These are phyloP conservation scores for Bhutanitis thaidina DNA, from an alignment of 2,888 invertebrate genomes.

Conservation along the genomic window DNA sequence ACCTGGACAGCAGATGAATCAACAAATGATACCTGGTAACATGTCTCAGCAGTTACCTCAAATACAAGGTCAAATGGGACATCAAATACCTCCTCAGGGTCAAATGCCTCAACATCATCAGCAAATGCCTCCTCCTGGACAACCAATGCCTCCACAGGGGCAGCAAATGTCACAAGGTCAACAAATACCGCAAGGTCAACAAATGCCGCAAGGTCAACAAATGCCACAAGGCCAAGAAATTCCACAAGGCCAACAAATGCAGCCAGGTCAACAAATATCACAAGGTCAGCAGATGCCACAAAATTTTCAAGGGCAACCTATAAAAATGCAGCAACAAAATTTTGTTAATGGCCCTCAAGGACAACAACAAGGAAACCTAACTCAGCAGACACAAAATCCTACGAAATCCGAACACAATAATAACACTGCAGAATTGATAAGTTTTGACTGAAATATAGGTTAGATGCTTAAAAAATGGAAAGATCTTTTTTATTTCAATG, in stretches of 20 bases:
- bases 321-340: conserved; percentile 33
- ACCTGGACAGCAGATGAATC: conserved; percentile 23
- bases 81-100: conserved; percentile 24
- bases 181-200: conserved; percentile 30
- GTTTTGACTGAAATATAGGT: conserved; percentile 83
- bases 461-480: conserved; percentile 21
- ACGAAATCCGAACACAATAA: conserved; percentile 66
- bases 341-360: conserved; percentile 33
- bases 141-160: conserved; percentile 28
- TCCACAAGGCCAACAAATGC: conserved; percentile 27
- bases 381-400: conserved; percentile 44
- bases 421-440: conserved; percentile 88
- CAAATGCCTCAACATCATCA: too few species aligned
- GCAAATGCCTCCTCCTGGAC: conserved; percentile 30
- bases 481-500: conserved; percentile 37
- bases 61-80: conserved; percentile 21
- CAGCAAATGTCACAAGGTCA: conserved; percentile 30
- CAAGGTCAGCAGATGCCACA: conserved; percentile 21
- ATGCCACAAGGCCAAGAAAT: conserved; percentile 34
- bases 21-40: neutral
- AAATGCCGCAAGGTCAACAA: conserved; percentile 27
- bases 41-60: neutral
- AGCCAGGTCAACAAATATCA: conserved; percentile 25
- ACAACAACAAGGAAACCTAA: conserved; percentile 29
- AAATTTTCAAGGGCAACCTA: conserved; percentile 25